phyloP scores from a whole-genome alignment of 2,113 vertebrate genomes.

The Solenodon paradoxus region DNA sequence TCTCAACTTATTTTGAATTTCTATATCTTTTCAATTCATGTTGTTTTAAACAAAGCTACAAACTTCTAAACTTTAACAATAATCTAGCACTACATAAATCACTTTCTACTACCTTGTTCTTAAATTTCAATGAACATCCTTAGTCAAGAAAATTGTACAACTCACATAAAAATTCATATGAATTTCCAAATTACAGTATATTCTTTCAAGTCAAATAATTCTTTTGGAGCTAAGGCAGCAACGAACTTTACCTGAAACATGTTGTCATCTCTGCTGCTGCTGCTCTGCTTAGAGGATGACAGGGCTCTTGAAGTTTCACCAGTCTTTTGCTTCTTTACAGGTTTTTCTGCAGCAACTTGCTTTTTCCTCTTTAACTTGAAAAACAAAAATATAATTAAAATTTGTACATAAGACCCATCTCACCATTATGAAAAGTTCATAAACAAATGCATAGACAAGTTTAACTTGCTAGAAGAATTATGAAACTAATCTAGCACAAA shows the following conservation, averaged over 20 bases:
- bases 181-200: not conserved
- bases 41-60: constrained; percentile 3
- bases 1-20: not conserved
- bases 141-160: not conserved
- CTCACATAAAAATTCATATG: not conserved
- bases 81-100: constrained; percentile 10
- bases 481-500: not conserved
- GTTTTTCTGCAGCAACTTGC: constrained; percentile 88
- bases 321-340: constrained; percentile 93
- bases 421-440: not conserved
- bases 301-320: constrained; percentile 93
- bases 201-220: not conserved
- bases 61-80: not conserved
- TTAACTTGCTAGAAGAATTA: constrained; percentile 16
- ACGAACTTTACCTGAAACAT: constrained; percentile 93
- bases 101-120: not conserved
- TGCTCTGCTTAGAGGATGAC: constrained; percentile 89
- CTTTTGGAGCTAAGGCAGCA: not conserved
- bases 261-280: constrained; percentile 89
- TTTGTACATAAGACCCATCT: not conserved
- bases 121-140: not conserved
- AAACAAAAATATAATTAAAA: constrained; percentile 36
- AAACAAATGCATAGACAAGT: not conserved
- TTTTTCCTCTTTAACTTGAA: constrained; percentile 94
- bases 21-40: not conserved